These are phyloP conservation scores for Carterocephalus palaemon DNA, from an alignment of 2,888 invertebrate genomes.

Conservation along the genomic window DNA sequence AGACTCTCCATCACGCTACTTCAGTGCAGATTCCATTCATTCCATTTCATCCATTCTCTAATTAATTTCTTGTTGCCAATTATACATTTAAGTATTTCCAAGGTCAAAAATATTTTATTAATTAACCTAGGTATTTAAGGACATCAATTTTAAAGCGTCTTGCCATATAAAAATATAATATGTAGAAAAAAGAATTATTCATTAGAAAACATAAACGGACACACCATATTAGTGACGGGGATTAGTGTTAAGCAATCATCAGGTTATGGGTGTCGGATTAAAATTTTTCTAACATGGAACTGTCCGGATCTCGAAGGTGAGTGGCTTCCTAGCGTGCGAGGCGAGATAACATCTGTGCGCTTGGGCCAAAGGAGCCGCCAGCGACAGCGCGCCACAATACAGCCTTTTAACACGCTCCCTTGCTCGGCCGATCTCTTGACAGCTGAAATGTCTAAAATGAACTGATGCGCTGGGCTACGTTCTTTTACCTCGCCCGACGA, in stretches of 20 bases:
- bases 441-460: constrained; percentile 48
- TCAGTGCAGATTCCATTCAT: too few species aligned
- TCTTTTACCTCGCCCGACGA: too few species aligned
- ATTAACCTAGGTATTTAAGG: too few species aligned
- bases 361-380: constrained; percentile 59
- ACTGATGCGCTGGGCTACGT: constrained; percentile 41
- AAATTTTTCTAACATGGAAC: constrained; percentile 28
- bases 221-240: constrained; percentile 16
- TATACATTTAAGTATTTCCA: too few species aligned
- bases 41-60: too few species aligned
- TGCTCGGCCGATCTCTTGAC: constrained; percentile 66
- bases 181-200: too few species aligned
- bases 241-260: constrained; percentile 15
- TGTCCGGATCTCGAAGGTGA: constrained; percentile 40
- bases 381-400: constrained; percentile 71
- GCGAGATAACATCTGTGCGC: constrained; percentile 57
- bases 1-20: too few species aligned
- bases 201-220: not conserved
- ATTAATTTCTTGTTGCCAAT: too few species aligned
- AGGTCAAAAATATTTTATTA: too few species aligned
- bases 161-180: too few species aligned
- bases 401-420: constrained; percentile 75
- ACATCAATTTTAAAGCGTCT: too few species aligned
- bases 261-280: constrained; percentile 23
- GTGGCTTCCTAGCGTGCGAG: constrained; percentile 54